Evolutionary conservation across 2,888 invertebrate genomes (phyloP).

Genomic region (Abrostola triplasia): DNA sequence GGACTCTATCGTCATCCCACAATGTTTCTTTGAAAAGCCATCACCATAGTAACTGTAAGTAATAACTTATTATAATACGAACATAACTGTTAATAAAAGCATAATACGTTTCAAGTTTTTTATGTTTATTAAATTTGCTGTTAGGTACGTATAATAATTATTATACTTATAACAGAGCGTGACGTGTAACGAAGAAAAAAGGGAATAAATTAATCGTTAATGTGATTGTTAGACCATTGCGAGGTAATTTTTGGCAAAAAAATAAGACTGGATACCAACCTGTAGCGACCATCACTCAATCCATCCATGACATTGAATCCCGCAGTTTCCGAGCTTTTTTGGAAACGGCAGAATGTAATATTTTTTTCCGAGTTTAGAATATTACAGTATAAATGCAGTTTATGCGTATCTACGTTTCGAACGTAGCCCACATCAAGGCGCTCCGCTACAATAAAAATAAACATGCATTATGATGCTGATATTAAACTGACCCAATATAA

Average conservation of each 20-base stretch:
- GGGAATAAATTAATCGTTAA: neutral
- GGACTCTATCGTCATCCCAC: conserved; percentile 82
- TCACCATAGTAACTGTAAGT: conserved; percentile 82
- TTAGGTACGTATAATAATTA: neutral
- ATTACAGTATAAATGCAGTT: conserved; percentile 83
- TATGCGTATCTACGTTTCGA: conserved; percentile 63
- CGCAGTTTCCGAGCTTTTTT: conserved; percentile 69
- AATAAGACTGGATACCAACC: conserved; percentile 60
- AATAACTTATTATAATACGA: conserved; percentile 10
- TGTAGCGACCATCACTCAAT: conserved; percentile 79
- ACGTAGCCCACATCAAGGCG: conserved; percentile 80
- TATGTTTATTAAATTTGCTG: neutral
- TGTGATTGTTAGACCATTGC: no score
- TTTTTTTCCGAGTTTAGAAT: conserved; percentile 76
- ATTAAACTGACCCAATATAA: no score
- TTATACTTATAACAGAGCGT: neutral
- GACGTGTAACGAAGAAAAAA: neutral
- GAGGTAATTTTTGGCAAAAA: neutral
- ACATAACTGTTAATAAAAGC: neutral
- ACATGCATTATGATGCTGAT: neutral
- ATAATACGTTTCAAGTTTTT: neutral
- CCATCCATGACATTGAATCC: conserved; percentile 83
- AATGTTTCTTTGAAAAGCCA: conserved; percentile 78
- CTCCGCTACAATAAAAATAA: conserved; percentile 71
- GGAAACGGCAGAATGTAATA: conserved; percentile 85